Base-by-base conservation (phyloP, 37 sponge, comb jelly and placozoan genomes). In the Geodia barretti region DNA sequence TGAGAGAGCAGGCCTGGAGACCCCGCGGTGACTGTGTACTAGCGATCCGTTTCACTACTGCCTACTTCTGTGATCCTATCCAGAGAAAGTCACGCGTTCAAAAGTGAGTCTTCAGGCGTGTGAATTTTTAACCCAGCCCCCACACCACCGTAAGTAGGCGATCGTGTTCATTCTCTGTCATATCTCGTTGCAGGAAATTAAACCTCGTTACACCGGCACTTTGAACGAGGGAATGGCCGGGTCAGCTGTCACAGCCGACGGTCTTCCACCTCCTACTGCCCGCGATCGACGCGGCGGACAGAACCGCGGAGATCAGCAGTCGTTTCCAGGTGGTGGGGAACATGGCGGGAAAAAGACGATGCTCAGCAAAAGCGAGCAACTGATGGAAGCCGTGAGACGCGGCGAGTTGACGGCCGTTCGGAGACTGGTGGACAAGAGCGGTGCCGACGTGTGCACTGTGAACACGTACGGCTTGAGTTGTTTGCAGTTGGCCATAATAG, bases 401-500 rank as follows among this genome's bases (percentile, higher is more conserved):
- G 93, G 93, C 7, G 82, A 88, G 25, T 61, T 88, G 30, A 54
- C 78, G 4, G 77, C 89, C 2, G 83, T 79, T 2, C 38, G 72
- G 0, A 41, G 84, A 19, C 79, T 92, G 26, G 25, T 92, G 5
- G 74, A 72, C 39, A 66, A 75, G 41, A 77, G 82, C 4, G 40
- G 41, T 19, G 78, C 76, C 1, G 83, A 85, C 70, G 43, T 92
- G 1, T 74, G 77, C 20, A 33, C 83, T 0, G 82, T 21, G 67
- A 88, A 92, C 74, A 62, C 60, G 0, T 41, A 35, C 32, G 89
- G 86, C 41, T 19, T 92, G 32, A 85, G 34, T 63, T 39, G 47
- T 58, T 76, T 92, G 21, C 93, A 92, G 75, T 32, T 92, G 28
- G 85, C 93, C 23, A 82, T 92, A 23, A 70, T 84, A 9, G 47